A percentile compares a stretch with the other conserved stretches of the same genome.
These are phyloP conservation scores for Ifrita kowaldi DNA, from an alignment of 2,113 vertebrate genomes.

Conservation along the genomic window DNA sequence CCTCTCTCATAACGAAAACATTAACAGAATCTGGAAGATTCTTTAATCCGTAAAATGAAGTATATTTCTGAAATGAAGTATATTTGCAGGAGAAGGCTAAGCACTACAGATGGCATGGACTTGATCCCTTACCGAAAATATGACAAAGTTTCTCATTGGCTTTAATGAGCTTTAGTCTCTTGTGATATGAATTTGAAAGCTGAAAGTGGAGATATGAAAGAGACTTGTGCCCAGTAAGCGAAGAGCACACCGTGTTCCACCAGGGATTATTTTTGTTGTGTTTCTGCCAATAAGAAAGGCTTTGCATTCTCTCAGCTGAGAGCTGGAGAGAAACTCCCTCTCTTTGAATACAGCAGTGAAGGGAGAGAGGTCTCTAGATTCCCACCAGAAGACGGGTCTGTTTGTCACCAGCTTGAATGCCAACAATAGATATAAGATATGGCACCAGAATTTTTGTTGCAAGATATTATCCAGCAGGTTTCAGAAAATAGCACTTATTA, in stretches of 20 bases:
- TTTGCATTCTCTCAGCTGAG: background rate
- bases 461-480: background rate
- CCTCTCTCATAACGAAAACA: background rate
- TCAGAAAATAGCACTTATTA: background rate
- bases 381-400: background rate
- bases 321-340: background rate
- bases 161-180: background rate
- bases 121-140: background rate
- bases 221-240: background rate
- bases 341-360: background rate
- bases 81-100: background rate
- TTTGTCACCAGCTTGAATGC: background rate
- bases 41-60: background rate
- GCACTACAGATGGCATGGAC: background rate
- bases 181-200: background rate
- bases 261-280: background rate
- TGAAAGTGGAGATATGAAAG: background rate
- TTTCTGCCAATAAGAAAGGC: background rate
- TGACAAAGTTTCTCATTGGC: background rate
- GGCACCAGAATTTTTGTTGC: background rate
- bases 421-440: background rate
- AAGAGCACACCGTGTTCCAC: background rate
- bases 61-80: background rate
- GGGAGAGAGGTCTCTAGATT: background rate
- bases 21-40: background rate